Evolutionary conservation across 1,140 invertebrate species (phyloP), one percentile per base, ranked within the genome.

Genomic region (Batillaria attramentaria): DNA sequence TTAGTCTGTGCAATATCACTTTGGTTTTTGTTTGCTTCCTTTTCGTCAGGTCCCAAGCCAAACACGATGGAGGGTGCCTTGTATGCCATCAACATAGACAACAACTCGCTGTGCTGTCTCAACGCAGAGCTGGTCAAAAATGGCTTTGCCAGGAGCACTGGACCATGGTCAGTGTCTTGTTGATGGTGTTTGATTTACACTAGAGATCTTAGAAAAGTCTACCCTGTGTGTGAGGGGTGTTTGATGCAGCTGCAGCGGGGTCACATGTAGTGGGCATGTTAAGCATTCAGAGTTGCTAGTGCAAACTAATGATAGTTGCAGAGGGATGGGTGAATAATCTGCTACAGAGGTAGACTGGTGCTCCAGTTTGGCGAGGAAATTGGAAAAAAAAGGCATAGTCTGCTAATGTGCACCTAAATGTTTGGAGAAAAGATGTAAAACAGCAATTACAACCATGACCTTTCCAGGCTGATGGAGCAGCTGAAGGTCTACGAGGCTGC

Each of bases 91-190:
- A 60, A 57, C 37, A 60, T 31, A 2, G 28, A 65, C 54, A 31
- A 28, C 8, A 41, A 41, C 20, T n/a, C 18, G 24, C 57, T 60
- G 31, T 37, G 42, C 35, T 79, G 77, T 41, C 33, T 83, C 39
- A 84, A 84, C 73, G 79, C 78, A 33, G 76, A 81, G 69, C 70
- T 84, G 33, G 83, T 84, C 24, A 60, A 42, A 43, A 39, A 46
- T 35, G 78, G 80, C 33, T 72, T 78, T 77, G 83, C 75, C n/a
- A 73, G 37, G 8, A 84, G 83, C 69, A 84, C 81, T 33, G 83
- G 81, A 28, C 54, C 76, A 54, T 72, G 83, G 83, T 84, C 31
- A 28, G 72, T 68, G 37, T 28, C 2, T 18, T 16, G 18, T 39
- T 13, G 10, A 37, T 42, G 20, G 46, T 39, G 10, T 28, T 33